Evolutionary conservation across 2,113 vertebrate species (phyloP).

Genomic region (Cynopterus brachyotis): DNA sequence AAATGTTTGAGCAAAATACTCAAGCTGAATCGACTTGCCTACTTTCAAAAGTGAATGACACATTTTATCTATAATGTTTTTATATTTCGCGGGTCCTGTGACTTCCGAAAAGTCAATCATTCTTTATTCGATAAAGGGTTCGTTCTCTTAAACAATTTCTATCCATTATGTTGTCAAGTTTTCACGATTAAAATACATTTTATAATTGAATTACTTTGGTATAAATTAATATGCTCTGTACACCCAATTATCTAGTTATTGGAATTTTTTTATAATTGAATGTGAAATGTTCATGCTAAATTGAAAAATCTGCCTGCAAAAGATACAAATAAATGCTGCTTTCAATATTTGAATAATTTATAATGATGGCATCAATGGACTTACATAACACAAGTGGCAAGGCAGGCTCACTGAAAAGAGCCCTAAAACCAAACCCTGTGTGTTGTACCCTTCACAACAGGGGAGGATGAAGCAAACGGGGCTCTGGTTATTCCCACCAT

Average conservation of each 20-base stretch:
- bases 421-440: not conserved
- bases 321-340: not conserved
- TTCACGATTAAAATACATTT: conserved; percentile 46
- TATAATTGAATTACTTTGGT: conserved; percentile 61
- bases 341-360: not conserved
- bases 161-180: conserved; percentile 58
- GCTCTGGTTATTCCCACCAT: not conserved
- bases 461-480: fast-evolving
- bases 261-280: not conserved
- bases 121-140: conserved; percentile 57
- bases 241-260: conserved; percentile 20
- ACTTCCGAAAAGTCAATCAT: conserved; percentile 55
- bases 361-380: not conserved
- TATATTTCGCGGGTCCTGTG: not conserved
- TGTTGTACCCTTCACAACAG: not conserved
- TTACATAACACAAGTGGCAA: not conserved
- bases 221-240: conserved; percentile 48
- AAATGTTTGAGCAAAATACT: not conserved
- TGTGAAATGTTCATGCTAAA: conserved; percentile 34
- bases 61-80: conserved; percentile 54
- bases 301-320: not conserved
- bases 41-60: conserved; percentile 50
- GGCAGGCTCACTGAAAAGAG: not conserved
- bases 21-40: not conserved
- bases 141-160: conserved; percentile 51